phyloP scores from a whole-genome alignment of 1,140 invertebrate genomes.

The Agrypnia vestita region DNA sequence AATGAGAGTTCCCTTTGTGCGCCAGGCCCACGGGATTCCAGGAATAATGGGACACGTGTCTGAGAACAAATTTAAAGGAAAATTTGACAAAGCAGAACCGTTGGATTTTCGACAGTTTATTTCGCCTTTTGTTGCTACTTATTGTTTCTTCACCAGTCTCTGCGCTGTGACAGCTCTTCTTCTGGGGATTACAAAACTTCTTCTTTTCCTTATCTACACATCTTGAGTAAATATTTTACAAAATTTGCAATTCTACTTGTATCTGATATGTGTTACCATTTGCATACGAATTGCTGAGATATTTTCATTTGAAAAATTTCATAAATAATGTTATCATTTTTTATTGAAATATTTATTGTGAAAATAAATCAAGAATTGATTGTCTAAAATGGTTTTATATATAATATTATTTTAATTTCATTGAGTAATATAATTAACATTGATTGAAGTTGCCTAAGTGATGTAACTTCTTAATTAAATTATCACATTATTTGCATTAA shows the following conservation, averaged over 20 bases:
- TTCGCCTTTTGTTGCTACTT: background rate
- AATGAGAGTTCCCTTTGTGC: constrained; percentile 49
- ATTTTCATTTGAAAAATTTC: too few species aligned
- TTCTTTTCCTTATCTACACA: background rate
- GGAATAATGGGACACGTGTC: constrained; percentile 47
- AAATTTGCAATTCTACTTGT: background rate
- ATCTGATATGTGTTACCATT: too few species aligned
- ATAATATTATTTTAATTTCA: too few species aligned
- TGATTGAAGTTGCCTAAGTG: too few species aligned
- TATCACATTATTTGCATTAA: too few species aligned
- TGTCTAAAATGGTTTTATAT: too few species aligned
- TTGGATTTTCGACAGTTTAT: constrained; percentile 23
- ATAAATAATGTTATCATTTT: too few species aligned
- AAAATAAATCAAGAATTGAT: too few species aligned
- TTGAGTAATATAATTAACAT: too few species aligned
- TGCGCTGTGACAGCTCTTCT: constrained; percentile 14
- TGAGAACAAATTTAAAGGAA: constrained; percentile 34
- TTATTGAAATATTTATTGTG: too few species aligned
- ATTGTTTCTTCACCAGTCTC: constrained; percentile 22
- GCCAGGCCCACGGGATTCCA: constrained; percentile 38
- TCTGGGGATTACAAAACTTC: constrained; percentile 12
- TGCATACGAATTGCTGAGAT: too few species aligned
- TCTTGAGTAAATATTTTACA: background rate
- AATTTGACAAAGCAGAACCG: constrained; percentile 32
- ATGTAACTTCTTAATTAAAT: too few species aligned